Evolutionary conservation across 2,888 invertebrate genomes (phyloP).

Genomic region (Acrobasis consociella): DNA sequence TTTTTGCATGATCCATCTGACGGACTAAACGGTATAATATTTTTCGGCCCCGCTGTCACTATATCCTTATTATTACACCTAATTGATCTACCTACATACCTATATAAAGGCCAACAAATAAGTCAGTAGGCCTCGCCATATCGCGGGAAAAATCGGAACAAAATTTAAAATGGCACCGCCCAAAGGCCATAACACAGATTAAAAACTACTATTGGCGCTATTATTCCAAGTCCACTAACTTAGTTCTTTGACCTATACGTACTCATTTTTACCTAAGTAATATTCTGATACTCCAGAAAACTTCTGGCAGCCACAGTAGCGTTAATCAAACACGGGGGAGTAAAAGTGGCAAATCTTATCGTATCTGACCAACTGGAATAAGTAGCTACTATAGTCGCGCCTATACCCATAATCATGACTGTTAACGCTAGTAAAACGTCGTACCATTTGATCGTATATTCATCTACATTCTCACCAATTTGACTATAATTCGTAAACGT

Average conservation of each 20-base stretch:
- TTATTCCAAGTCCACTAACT: too few relatives aligned
- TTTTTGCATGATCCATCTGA: too few relatives aligned
- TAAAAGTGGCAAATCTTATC: constrained; percentile 84
- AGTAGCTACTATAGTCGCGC: constrained; percentile 86
- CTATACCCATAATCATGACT: constrained; percentile 84
- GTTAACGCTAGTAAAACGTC: constrained; percentile 80
- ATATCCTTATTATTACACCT: too few relatives aligned
- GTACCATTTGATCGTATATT: constrained; percentile 62
- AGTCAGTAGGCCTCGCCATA: too few relatives aligned
- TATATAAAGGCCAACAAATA: too few relatives aligned
- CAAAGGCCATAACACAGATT: too few relatives aligned
- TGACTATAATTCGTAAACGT: constrained; percentile 53
- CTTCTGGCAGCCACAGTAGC: constrained; percentile 74
- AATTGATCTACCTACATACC: neutral
- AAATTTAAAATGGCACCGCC: too few relatives aligned
- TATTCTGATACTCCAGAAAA: constrained; percentile 44
- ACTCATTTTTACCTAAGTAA: neutral
- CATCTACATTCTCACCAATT: constrained; percentile 38
- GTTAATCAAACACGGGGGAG: constrained; percentile 89
- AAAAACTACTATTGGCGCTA: too few relatives aligned
- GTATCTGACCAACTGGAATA: constrained; percentile 87
- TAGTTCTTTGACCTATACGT: too few relatives aligned
- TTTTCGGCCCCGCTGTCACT: too few relatives aligned
- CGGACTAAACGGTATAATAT: too few relatives aligned
- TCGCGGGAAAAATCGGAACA: too few relatives aligned